phyloP scores from a whole-genome alignment of 2,797 vertebrate genomes.

The Smutsia temminckii region DNA sequence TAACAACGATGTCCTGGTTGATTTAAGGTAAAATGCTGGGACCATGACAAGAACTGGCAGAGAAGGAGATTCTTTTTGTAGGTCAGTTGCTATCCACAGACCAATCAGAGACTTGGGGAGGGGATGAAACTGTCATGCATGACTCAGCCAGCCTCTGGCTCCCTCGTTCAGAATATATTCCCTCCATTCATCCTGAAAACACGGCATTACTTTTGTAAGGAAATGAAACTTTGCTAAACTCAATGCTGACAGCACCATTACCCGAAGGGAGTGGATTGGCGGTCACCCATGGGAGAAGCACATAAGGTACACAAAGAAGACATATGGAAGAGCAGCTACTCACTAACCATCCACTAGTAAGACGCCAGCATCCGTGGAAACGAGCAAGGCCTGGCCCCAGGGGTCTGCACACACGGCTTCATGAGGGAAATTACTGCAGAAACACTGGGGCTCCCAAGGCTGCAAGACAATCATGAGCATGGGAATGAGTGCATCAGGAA shows the following conservation, averaged over 20 bases:
- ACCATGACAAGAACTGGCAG: not conserved
- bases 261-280: not conserved
- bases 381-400: slow-evolving; percentile 96
- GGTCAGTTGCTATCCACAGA: not conserved
- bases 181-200: not conserved
- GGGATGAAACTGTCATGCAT: not conserved
- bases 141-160: not conserved
- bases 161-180: not conserved
- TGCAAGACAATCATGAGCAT: slow-evolving; percentile 83
- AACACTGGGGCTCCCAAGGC: slow-evolving; percentile 98
- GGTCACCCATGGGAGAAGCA: not conserved
- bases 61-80: not conserved
- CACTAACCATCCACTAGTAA: slow-evolving; percentile 97
- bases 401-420: slow-evolving; percentile 96
- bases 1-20: not conserved
- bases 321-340: slow-evolving; percentile 71
- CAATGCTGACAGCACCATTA: not conserved
- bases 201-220: not conserved
- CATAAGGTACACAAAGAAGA: slow-evolving; percentile 69
- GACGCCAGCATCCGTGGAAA: slow-evolving; percentile 95
- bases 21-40: not conserved
- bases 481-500: slow-evolving; percentile 70
- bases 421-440: slow-evolving; percentile 95
- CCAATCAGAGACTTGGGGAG: not conserved
- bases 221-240: not conserved